A percentile compares a stretch with the other conserved stretches of the same genome.
These are phyloP conservation scores for Corythornis cristatus DNA, from an alignment of 2,113 vertebrate genomes.

Conservation along the genomic window DNA sequence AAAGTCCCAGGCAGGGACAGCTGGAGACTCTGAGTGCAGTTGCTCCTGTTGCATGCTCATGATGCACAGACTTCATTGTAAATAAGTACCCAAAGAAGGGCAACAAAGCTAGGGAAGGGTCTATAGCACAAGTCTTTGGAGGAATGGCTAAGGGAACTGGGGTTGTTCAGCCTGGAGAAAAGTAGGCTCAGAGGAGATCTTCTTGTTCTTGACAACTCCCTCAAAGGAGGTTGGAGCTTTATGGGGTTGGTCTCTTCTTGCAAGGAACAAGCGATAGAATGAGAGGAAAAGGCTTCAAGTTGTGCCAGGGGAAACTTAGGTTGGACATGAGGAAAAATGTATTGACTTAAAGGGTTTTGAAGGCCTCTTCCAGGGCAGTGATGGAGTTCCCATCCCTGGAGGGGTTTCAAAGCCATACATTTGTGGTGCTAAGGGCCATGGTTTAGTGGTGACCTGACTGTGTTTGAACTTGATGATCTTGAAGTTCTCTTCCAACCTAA, in stretches of 20 bases:
- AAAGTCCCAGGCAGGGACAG: not conserved
- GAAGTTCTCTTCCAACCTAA: not conserved
- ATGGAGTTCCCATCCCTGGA: no score
- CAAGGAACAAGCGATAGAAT: not conserved
- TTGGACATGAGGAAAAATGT: not conserved
- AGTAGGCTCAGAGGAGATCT: not conserved
- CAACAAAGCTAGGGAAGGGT: no score
- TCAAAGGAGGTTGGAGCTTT: not conserved
- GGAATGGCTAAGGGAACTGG: no score
- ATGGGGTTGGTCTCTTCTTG: not conserved
- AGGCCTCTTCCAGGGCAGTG: not conserved
- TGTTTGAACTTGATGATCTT: not conserved
- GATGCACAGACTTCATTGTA: constrained; percentile 35
- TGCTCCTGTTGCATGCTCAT: not conserved
- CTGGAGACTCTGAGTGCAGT: not conserved
- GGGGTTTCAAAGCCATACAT: no score
- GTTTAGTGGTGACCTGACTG: not conserved
- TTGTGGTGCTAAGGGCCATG: not conserved
- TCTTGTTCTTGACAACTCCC: not conserved
- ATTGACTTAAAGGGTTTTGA: not conserved
- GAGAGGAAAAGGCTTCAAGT: not conserved
- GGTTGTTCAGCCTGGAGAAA: not conserved
- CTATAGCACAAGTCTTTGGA: no score
- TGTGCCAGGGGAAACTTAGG: not conserved
- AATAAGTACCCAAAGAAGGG: not conserved